Base-by-base conservation (phyloP, 1,140 invertebrate genomes). In the Caenorhabditis remanei region DNA sequence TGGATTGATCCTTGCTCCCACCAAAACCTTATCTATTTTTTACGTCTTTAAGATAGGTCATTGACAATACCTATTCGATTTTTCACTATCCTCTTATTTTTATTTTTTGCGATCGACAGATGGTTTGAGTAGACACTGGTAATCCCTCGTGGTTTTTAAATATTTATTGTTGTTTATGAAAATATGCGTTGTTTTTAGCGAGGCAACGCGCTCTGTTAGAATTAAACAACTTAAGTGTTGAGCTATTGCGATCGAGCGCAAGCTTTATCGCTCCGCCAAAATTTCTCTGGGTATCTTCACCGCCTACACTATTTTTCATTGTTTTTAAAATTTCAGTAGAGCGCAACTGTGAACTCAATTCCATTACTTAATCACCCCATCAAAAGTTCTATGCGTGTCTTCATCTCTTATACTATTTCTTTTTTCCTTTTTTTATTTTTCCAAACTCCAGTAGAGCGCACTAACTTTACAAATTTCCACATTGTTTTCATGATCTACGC, bases 1-100 rank as follows among this genome's bases (percentile, higher is more conserved):
- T 63, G 4, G 21, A 63, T 63, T 32, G 61, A 63, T 63, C 24
- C 61, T 63, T 63, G 61, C 61, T 63, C 61, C 32, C 61, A 63
- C 6, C 5, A 58, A 8, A 9, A 63, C 3, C 3, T 53, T 53
- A 63, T 63, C 61, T 19, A 1, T 14, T 58, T 58, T 19, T 58
- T n/a, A 2, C 14, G 55, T 19, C 0, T 19, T 19, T 13, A 0
- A 53, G 55, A 58, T 40, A 63, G 61, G 61, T 63, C 61, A 63
- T 32, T 32, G 32, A 32, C 32, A 32, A 32, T 32, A 32, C 8
- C 4, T 5, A 19, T n/a, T 58, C 19, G 56, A 58, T 58, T 58
- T 32, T 32, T 32, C 32, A 32, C 32, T 32, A 32, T 32, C 21
- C 56, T 58, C n/a, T 58, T 58, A n/a, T n/a, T n/a, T 21, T 58